Evolutionary conservation across 2,113 vertebrate species (phyloP).

Genomic region (Mungos mungo): DNA sequence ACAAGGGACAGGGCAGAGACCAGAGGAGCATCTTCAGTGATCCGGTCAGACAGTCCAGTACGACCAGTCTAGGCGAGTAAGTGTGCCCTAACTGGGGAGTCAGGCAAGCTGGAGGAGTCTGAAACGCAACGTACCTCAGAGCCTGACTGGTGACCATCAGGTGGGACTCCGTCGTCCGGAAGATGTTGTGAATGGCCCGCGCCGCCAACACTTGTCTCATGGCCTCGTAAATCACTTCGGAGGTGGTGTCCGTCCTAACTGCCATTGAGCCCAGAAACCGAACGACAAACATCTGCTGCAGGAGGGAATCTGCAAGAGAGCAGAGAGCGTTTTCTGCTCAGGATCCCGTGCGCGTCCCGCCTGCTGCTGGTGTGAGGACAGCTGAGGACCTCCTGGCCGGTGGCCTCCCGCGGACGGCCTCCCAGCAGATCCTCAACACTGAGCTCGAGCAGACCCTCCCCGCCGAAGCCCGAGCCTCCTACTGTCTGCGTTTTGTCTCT

Average conservation of each 20-base stretch:
- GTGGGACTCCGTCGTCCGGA: constrained; percentile 95
- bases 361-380: accelerated
- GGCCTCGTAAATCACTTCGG: constrained; percentile 96
- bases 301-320: constrained; percentile 89
- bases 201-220: constrained; percentile 98
- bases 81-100: not conserved
- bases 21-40: not conserved
- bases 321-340: not conserved
- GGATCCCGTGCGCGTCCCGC: not conserved
- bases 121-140: constrained; percentile 85
- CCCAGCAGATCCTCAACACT: not conserved
- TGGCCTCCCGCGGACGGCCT: not conserved
- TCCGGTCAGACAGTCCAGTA: not conserved
- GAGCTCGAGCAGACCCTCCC: not conserved
- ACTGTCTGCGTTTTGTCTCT: not conserved
- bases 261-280: constrained; percentile 98
- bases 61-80: not conserved
- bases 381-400: not conserved
- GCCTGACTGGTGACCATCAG: constrained; percentile 95
- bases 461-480: not conserved
- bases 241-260: constrained; percentile 88
- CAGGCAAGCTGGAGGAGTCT: not conserved
- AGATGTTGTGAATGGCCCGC: constrained; percentile 98
- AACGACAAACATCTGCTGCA: constrained; percentile 97
- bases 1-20: not conserved